Evolutionary conservation across 2,113 vertebrate genomes (phyloP).

Genomic region (Psittacula cyanocephala): DNA sequence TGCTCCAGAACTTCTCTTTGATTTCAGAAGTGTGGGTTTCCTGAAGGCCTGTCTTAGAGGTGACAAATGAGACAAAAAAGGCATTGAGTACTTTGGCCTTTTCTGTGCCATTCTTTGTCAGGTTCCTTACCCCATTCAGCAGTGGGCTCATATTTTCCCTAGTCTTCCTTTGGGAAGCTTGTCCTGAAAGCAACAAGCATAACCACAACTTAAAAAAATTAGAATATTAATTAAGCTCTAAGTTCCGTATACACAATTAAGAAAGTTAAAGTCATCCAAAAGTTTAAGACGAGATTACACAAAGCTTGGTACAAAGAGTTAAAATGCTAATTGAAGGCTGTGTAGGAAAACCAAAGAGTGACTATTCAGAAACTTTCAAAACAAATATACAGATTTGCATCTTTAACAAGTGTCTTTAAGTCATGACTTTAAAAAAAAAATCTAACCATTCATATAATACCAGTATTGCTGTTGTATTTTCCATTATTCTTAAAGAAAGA

Average conservation of each 20-base stretch:
- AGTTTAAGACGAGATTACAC: not conserved
- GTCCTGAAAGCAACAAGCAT: not conserved
- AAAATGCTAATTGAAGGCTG: not conserved
- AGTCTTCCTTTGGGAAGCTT: not conserved
- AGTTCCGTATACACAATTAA: not conserved
- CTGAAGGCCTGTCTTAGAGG: not conserved
- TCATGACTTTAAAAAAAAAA: not conserved
- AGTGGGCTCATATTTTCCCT: not conserved
- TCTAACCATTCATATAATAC: not conserved
- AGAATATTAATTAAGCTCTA: not conserved
- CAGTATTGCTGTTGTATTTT: not conserved
- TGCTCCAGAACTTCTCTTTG: not conserved
- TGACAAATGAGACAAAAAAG: not conserved
- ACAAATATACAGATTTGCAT: not conserved
- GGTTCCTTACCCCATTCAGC: not conserved
- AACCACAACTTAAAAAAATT: not conserved
- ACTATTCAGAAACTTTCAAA: not conserved
- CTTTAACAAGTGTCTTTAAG: not conserved
- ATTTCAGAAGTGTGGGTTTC: not conserved
- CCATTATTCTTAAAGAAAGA: not conserved
- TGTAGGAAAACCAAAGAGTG: not conserved
- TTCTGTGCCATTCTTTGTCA: not conserved
- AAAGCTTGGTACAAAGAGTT: not conserved
- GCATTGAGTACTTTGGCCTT: accelerated
- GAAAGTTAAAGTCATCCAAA: not conserved